Conservation (phyloP, 2,113 vertebrate species). For the Sinocyclocheilus rhinocerous region DNA sequence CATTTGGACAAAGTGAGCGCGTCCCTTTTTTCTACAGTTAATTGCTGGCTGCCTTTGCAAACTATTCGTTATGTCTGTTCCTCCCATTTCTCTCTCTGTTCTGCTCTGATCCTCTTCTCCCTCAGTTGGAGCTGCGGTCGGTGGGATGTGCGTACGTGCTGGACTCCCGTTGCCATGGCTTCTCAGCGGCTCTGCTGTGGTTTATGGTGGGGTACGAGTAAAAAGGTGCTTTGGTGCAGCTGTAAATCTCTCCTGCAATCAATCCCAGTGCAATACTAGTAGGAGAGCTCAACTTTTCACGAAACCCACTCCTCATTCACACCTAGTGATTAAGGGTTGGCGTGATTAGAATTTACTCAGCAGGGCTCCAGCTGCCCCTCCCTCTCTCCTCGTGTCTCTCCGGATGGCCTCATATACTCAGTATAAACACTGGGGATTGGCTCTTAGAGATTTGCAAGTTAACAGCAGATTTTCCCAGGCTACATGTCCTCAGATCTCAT, state of each 20-base stretch:
- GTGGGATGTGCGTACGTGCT: neutral
- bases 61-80: neutral
- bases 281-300: slow-evolving; percentile 26
- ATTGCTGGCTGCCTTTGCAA: slow-evolving; percentile 21
- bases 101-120: neutral
- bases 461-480: neutral
- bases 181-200: slow-evolving; percentile 12
- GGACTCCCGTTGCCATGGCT: slow-evolving; percentile 29
- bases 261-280: slow-evolving; percentile 44
- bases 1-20: slow-evolving; percentile 16
- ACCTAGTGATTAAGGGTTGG: slow-evolving; percentile 47
- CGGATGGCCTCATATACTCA: neutral
- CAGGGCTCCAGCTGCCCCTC: neutral
- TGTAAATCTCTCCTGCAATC: slow-evolving; percentile 50
- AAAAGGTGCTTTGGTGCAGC: slow-evolving; percentile 24
- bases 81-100: neutral
- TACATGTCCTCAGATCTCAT: neutral
- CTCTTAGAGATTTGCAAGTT: slow-evolving; percentile 16
- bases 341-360: slow-evolving; percentile 37
- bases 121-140: neutral
- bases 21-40: slow-evolving; percentile 29
- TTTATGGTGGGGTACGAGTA: slow-evolving; percentile 27
- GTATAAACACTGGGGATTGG: slow-evolving; percentile 7
- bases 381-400: slow-evolving; percentile 1
- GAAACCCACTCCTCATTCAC: slow-evolving; percentile 45